phyloP scores from a whole-genome alignment of 2,113 vertebrate genomes.

The Dasyurus viverrinus region DNA sequence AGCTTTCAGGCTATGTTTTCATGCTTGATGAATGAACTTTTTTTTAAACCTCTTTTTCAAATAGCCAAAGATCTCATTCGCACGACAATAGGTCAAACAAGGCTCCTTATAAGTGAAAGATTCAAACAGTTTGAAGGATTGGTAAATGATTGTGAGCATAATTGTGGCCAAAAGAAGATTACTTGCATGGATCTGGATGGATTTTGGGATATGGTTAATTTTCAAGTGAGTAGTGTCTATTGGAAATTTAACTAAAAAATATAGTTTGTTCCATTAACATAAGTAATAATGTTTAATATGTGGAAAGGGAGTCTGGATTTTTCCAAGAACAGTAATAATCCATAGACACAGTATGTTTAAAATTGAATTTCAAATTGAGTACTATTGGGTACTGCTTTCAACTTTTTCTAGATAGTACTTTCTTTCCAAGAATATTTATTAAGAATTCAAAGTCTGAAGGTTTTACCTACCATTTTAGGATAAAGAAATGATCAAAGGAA shows the following conservation, averaged over 20 bases:
- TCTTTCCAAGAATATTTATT: not conserved
- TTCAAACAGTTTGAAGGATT: constrained; percentile 94
- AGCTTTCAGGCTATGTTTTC: not conserved
- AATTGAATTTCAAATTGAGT: not conserved
- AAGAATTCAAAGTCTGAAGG: not conserved
- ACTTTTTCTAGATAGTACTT: not conserved
- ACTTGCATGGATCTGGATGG: constrained; percentile 89
- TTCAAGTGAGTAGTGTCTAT: constrained; percentile 83
- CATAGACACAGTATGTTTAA: not conserved
- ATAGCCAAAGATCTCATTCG: constrained; percentile 88
- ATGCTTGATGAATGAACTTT: constrained; percentile 32
- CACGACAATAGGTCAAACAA: constrained; percentile 91
- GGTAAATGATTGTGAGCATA: constrained; percentile 94
- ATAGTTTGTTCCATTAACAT: not conserved
- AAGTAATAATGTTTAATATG: not conserved
- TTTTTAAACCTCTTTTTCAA: constrained; percentile 37
- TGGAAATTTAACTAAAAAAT: not conserved
- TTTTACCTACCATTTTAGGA: not conserved
- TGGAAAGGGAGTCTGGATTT: not conserved
- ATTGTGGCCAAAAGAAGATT: constrained; percentile 89
- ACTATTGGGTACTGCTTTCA: not conserved
- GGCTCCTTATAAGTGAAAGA: constrained; percentile 92
- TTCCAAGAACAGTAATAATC: not conserved
- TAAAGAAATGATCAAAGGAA: not conserved
- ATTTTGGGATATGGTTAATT: constrained; percentile 98